Evolutionary conservation across 2,888 invertebrate species (phyloP).

Genomic region (Eupithecia exiguata): DNA sequence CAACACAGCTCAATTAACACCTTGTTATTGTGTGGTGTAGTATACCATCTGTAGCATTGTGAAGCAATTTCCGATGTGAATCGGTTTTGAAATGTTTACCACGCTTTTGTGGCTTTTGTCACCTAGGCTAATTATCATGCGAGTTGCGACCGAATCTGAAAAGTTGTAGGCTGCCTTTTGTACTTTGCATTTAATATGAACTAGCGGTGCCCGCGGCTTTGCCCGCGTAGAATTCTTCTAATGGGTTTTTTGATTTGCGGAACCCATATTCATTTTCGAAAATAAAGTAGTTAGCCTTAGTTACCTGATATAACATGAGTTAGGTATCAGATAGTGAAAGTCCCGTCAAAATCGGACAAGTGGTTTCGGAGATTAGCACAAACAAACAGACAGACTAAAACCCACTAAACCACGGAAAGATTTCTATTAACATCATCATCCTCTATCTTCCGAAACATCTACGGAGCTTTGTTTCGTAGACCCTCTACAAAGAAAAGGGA

Average conservation of each 20-base stretch:
- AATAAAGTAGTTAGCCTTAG: background rate
- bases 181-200: no score
- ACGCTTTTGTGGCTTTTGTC: background rate
- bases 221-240: no score
- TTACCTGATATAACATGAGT: background rate
- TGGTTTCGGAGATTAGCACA: background rate
- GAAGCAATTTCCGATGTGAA: slow-evolving; percentile 19
- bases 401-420: background rate
- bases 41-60: slow-evolving; percentile 46
- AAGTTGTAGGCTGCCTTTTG: background rate
- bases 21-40: slow-evolving; percentile 47
- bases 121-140: background rate
- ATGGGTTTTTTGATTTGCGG: no score
- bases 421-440: background rate
- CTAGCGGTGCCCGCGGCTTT: no score
- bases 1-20: slow-evolving; percentile 60
- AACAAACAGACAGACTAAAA: background rate
- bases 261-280: background rate
- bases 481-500: slow-evolving; percentile 1
- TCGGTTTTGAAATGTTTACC: slow-evolving; percentile 14
- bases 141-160: background rate
- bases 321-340: background rate
- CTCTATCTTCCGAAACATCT: background rate
- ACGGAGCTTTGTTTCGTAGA: background rate
- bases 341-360: background rate